phyloP scores from a whole-genome alignment of 2,888 invertebrate species.

The Zaprionus lineosus region DNA sequence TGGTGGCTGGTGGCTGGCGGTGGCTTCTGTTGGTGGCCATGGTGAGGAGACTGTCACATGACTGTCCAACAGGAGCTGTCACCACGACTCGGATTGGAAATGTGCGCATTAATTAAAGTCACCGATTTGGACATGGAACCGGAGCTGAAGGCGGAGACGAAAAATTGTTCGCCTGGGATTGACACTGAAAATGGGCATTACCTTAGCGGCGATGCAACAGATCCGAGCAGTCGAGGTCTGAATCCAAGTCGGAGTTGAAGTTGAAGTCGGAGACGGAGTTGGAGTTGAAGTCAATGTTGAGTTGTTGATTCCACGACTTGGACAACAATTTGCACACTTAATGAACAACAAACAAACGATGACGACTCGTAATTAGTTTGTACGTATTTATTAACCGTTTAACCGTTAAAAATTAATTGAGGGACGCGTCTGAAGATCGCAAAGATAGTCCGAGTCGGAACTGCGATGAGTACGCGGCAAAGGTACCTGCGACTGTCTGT shows the following conservation, averaged over 20 bases:
- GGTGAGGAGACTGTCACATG: slow-evolving; percentile 33
- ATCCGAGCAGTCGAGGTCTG: too few species aligned
- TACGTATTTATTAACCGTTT: slow-evolving; percentile 32
- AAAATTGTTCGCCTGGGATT: slow-evolving; percentile 71
- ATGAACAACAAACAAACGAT: slow-evolving; percentile 39
- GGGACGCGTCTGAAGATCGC: slow-evolving; percentile 29
- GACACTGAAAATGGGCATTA: slow-evolving; percentile 56
- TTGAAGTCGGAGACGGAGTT: too few species aligned
- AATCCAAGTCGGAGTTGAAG: too few species aligned
- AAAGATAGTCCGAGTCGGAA: too few species aligned
- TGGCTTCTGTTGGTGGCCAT: slow-evolving; percentile 35
- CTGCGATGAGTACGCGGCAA: too few species aligned
- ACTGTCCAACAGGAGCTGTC: slow-evolving; percentile 25
- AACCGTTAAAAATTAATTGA: slow-evolving; percentile 37
- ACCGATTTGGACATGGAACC: slow-evolving; percentile 23
- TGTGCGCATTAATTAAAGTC: slow-evolving; percentile 64
- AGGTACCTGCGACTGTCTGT: too few species aligned
- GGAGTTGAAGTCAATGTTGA: neutral
- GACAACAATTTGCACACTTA: slow-evolving; percentile 63
- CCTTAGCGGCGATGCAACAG: slow-evolving; percentile 57
- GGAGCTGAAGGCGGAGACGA: neutral
- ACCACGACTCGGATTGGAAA: slow-evolving; percentile 21
- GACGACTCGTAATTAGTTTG: slow-evolving; percentile 26
- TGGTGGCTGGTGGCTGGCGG: too few species aligned
- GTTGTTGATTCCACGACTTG: slow-evolving; percentile 12